A percentile compares a stretch with the other conserved stretches of the same genome.
phyloP scores from a whole-genome alignment of 2,113 vertebrate species.

The Chionomys nivalis region DNA sequence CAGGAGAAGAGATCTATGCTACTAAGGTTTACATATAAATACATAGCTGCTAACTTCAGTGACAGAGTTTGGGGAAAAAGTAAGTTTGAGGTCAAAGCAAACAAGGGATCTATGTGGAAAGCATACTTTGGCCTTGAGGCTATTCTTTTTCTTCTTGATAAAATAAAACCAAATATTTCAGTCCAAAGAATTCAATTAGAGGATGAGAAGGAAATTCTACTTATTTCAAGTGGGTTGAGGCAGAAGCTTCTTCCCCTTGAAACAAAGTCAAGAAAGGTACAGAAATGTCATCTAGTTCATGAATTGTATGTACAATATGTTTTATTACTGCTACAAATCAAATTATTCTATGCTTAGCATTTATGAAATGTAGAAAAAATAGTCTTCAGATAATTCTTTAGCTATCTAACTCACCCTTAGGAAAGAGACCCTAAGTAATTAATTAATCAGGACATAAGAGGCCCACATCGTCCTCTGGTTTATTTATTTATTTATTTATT shows the following conservation, averaged over 20 bases:
- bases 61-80: slow-evolving; percentile 10
- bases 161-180: slow-evolving; percentile 23
- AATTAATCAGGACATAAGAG: slow-evolving; percentile 18
- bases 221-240: background rate
- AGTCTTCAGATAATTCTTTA: slow-evolving; percentile 1
- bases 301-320: background rate
- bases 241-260: background rate
- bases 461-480: background rate
- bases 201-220: background rate
- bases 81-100: slow-evolving; percentile 41
- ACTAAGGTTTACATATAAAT: background rate
- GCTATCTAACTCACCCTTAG: background rate
- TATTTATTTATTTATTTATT: background rate
- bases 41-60: background rate
- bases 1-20: background rate
- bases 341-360: background rate
- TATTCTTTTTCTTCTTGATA: background rate
- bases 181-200: background rate
- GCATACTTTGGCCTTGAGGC: background rate
- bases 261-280: background rate
- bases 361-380: background rate
- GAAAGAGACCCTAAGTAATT: background rate
- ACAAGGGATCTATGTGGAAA: background rate
- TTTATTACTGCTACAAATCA: background rate
- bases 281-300: background rate